Percentiles rank a stretch among this genome's conserved stretches.
Conservation (phyloP, 2,888 invertebrate genomes). For the Dugesia japonica region DNA sequence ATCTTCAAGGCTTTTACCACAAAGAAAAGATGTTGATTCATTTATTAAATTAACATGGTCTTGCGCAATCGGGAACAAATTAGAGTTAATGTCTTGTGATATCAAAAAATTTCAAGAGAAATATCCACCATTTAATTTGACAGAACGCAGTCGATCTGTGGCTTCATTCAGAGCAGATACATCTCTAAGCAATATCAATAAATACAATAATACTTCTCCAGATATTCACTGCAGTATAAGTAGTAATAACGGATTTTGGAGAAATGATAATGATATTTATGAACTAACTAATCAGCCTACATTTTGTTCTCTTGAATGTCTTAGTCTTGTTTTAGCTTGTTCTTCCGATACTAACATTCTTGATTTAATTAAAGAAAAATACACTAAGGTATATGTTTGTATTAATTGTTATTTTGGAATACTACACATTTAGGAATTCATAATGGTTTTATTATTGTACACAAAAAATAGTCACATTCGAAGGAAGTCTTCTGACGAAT, state of each 20-base stretch:
- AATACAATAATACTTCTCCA: background rate
- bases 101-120: background rate
- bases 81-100: background rate
- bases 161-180: background rate
- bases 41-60: background rate
- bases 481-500: background rate
- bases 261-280: slow-evolving; percentile 14
- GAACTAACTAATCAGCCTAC: background rate
- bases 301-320: background rate
- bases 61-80: background rate
- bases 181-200: background rate
- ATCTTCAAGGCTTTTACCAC: background rate
- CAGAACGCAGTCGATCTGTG: background rate
- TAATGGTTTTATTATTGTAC: background rate
- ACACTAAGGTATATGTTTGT: background rate
- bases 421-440: background rate
- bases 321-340: background rate
- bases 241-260: slow-evolving; percentile 9
- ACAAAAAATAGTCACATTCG: background rate
- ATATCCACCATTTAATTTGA: background rate
- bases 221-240: background rate
- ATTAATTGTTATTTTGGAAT: background rate
- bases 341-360: background rate
- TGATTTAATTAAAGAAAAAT: slow-evolving; percentile 8
- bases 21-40: slow-evolving; percentile 14